These are phyloP conservation scores for Hermodice carunculata DNA, from an alignment of 2,888 invertebrate species.

Conservation along the genomic window DNA sequence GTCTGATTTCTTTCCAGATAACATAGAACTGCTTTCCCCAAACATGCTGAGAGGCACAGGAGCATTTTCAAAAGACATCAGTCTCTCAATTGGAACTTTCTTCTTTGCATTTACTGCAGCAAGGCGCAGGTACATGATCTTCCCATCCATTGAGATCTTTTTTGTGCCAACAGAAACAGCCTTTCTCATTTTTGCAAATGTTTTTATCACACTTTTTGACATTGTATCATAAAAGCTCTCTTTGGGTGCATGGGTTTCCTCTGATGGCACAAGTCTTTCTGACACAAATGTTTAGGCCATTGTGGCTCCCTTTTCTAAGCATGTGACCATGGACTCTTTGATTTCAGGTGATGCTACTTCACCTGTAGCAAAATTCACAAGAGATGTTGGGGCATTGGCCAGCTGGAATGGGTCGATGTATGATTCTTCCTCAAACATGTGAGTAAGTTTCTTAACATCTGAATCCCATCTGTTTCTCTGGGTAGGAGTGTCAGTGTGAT, in stretches of 20 bases:
- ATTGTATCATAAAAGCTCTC: neutral
- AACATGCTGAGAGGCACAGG: constrained; percentile 1
- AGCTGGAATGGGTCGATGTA: neutral
- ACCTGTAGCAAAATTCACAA: neutral
- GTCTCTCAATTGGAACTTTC: neutral
- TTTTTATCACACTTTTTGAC: neutral
- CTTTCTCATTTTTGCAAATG: neutral
- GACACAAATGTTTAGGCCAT: neutral
- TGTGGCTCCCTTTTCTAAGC: neutral
- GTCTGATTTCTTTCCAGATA: neutral
- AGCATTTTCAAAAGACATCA: neutral
- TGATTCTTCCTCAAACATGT: neutral
- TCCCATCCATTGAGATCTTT: neutral
- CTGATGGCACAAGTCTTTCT: neutral
- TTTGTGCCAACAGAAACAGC: neutral
- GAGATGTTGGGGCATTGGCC: neutral
- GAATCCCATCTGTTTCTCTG: constrained; percentile 33
- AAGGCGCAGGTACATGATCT: neutral
- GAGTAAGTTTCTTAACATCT: constrained; percentile 11
- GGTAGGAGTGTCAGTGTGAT: neutral
- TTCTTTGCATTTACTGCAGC: neutral
- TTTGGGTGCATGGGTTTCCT: neutral
- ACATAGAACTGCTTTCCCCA: neutral
- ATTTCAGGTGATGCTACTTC: neutral
- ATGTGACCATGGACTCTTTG: neutral